These are phyloP conservation scores for Romanogobio albipinnatus DNA, from an alignment of 2,113 vertebrate species.

Conservation along the genomic window DNA sequence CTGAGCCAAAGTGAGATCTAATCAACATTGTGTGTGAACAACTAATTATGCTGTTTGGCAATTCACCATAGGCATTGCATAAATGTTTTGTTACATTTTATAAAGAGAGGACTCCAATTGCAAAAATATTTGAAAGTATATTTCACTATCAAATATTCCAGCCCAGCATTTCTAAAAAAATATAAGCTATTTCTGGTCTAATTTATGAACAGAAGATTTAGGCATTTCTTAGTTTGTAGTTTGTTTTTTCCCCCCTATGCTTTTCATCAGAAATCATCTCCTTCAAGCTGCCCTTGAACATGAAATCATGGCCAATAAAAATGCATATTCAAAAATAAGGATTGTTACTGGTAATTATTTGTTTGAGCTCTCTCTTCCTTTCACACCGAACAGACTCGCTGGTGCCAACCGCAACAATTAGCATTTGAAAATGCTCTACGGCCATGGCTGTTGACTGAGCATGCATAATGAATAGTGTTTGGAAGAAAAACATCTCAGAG, in stretches of 20 bases:
- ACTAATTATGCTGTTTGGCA: slow-evolving; percentile 33
- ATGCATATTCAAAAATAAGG: background rate
- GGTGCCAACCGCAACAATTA: slow-evolving; percentile 51
- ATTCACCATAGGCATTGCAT: background rate
- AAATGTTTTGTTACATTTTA: slow-evolving; percentile 20
- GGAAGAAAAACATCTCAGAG: slow-evolving; percentile 39
- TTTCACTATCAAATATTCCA: background rate
- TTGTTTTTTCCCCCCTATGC: background rate
- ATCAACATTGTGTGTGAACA: slow-evolving; percentile 44
- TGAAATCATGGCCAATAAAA: background rate
- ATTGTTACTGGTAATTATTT: background rate
- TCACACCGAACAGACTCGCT: slow-evolving; percentile 38
- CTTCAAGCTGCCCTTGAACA: background rate
- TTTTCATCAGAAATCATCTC: background rate
- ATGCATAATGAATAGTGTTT: slow-evolving; percentile 59
- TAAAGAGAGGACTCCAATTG: background rate
- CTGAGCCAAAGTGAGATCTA: slow-evolving; percentile 51
- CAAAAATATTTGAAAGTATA: background rate
- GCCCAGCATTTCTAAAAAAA: background rate
- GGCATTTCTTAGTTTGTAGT: background rate
- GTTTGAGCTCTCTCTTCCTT: slow-evolving; percentile 6
- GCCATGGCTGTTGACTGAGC: slow-evolving; percentile 52
- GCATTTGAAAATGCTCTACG: slow-evolving; percentile 49
- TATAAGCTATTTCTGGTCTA: background rate
- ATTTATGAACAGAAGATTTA: background rate